Evolutionary conservation across 2,888 invertebrate genomes (phyloP).

Genomic region (Adelognathus sp.): DNA sequence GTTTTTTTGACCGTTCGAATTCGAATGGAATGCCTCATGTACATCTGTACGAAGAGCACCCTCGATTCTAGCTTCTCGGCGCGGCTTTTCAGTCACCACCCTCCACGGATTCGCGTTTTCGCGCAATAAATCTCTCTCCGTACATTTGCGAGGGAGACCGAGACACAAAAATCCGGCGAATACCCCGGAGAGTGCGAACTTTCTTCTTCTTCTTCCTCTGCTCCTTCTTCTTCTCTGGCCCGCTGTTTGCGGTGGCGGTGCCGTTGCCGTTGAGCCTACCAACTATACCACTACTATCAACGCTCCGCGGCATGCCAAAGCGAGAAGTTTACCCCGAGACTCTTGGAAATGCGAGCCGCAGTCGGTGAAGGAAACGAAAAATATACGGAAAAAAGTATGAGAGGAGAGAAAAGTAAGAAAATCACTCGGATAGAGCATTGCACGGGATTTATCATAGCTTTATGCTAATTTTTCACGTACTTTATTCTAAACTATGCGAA

Average conservation of each 20-base stretch:
- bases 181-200: conserved; percentile 48
- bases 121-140: conserved; percentile 58
- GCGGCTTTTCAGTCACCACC: conserved; percentile 54
- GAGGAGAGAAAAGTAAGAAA: background rate
- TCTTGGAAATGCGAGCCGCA: conserved; percentile 17
- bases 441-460: conserved; percentile 41
- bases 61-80: conserved; percentile 36
- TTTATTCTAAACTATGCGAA: conserved; percentile 38
- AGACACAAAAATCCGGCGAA: conserved; percentile 4
- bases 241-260: background rate
- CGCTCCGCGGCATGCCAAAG: conserved; percentile 34
- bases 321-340: conserved; percentile 47
- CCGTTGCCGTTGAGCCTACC: conserved; percentile 5
- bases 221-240: conserved; percentile 10
- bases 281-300: background rate
- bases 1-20: too few relatives aligned
- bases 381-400: background rate
- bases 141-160: background rate
- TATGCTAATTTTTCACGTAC: conserved; percentile 45
- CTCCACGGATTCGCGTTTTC: conserved; percentile 54
- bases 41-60: background rate
- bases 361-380: background rate
- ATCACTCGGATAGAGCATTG: conserved; percentile 15
- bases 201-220: conserved; percentile 41
- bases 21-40: too few relatives aligned